Percentiles rank a stretch among this genome's conserved stretches.
These are phyloP conservation scores for Sinopyrophorus schimmeli DNA, from an alignment of 2,888 invertebrate genomes.

Conservation along the genomic window DNA sequence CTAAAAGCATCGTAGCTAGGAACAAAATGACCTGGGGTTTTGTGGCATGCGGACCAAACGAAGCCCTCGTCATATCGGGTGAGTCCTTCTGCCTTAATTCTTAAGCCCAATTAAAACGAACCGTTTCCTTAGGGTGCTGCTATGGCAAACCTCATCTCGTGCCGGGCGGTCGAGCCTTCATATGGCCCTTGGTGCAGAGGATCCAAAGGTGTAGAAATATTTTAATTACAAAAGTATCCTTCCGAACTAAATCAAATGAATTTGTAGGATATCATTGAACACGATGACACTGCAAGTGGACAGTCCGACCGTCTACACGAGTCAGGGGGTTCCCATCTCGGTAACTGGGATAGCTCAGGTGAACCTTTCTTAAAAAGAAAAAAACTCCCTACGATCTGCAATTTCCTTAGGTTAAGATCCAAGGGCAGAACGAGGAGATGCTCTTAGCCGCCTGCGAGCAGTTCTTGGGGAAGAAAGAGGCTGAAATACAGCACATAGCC, in stretches of 20 bases:
- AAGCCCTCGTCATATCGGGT: conserved; percentile 94
- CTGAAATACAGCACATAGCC: conserved; percentile 89
- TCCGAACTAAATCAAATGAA: too few species aligned
- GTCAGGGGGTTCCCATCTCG: conserved; percentile 95
- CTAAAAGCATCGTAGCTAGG: too few species aligned
- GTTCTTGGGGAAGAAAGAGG: conserved; percentile 85
- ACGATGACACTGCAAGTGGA: conserved; percentile 97
- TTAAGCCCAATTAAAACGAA: too few species aligned
- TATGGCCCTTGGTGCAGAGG: conserved; percentile 90
- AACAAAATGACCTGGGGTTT: conserved; percentile 69
- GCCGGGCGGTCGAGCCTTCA: conserved; percentile 95
- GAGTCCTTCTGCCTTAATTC: conserved; percentile 42
- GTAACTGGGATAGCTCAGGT: conserved; percentile 98
- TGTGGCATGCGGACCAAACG: conserved; percentile 93
- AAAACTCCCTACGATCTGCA: background rate
- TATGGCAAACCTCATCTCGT: conserved; percentile 90
- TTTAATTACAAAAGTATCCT: background rate
- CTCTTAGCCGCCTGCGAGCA: conserved; percentile 90
- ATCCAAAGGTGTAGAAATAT: conserved; percentile 70
- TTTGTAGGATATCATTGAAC: conserved; percentile 88
- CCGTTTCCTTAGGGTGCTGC: conserved; percentile 77
- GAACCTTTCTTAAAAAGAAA: conserved; percentile 27
- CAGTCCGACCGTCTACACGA: conserved; percentile 93
- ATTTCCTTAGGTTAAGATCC: conserved; percentile 73
- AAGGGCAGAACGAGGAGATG: conserved; percentile 89